Evolutionary conservation across 2,113 vertebrate species (phyloP).

Genomic region (Varanus komodoensis): DNA sequence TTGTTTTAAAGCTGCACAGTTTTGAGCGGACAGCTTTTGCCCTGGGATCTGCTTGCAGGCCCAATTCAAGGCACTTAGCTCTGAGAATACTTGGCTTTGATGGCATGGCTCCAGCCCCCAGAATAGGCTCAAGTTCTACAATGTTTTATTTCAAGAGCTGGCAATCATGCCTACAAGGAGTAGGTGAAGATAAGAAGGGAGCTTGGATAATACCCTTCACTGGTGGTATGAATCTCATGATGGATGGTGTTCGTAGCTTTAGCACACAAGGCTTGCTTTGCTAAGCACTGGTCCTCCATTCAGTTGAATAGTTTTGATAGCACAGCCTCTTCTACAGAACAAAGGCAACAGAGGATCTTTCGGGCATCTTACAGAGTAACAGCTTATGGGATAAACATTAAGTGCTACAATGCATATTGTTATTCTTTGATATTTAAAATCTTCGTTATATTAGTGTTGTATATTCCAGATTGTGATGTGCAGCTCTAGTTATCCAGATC

Average conservation of each 20-base stretch:
- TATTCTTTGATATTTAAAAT: not conserved
- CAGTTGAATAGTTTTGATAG: not conserved
- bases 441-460: not conserved
- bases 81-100: not conserved
- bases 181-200: not conserved
- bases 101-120: not conserved
- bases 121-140: not conserved
- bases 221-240: not conserved
- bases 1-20: not conserved
- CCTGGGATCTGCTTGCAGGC: not conserved
- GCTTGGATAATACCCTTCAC: not conserved
- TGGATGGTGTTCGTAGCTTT: not conserved
- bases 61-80: not conserved
- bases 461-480: not conserved
- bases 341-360: not conserved
- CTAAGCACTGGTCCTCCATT: not conserved
- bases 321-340: not conserved
- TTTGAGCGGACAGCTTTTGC: not conserved
- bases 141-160: not conserved
- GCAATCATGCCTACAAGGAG: not conserved
- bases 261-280: not conserved
- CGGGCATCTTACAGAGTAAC: not conserved
- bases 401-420: not conserved
- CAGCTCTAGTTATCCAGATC: too few species aligned
- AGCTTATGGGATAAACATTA: not conserved